Evolutionary conservation across 2,888 invertebrate species (phyloP).

Genomic region (Melinaea menophilus): DNA sequence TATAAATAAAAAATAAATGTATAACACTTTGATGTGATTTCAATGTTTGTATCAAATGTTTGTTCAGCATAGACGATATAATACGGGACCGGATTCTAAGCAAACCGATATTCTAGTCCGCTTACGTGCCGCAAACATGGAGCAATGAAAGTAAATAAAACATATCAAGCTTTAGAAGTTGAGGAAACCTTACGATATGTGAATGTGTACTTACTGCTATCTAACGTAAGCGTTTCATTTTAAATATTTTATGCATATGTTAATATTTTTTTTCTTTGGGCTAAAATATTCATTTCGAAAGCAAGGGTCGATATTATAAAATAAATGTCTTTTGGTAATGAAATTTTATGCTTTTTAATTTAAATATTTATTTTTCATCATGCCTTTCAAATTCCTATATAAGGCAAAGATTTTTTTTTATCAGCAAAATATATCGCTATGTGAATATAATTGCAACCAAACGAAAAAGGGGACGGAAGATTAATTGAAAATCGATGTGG

Average conservation of each 20-base stretch:
- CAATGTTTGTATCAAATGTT: conserved; percentile 62
- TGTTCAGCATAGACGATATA: conserved; percentile 56
- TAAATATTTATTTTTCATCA: too few relatives aligned
- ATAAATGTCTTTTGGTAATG: too few relatives aligned
- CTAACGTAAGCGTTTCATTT: conserved; percentile 1
- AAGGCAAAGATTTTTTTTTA: neutral
- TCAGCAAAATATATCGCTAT: conserved; percentile 5
- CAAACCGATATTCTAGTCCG: conserved; percentile 35
- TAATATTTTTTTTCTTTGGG: too few relatives aligned
- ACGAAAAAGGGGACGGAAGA: conserved; percentile 68
- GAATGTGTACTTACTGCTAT: conserved; percentile 5
- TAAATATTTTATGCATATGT: neutral
- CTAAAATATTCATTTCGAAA: too few relatives aligned
- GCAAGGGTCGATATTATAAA: too few relatives aligned
- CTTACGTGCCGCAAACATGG: conserved; percentile 48
- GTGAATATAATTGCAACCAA: conserved; percentile 57
- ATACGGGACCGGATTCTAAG: conserved; percentile 43
- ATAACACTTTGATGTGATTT: conserved; percentile 52
- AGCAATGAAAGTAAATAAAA: conserved; percentile 38
- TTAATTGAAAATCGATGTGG: conserved; percentile 73
- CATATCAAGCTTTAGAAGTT: conserved; percentile 38
- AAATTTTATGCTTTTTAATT: too few relatives aligned
- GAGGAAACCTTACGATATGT: conserved; percentile 5
- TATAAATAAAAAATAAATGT: conserved; percentile 52
- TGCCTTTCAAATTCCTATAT: neutral